These are phyloP conservation scores for Lota lota DNA, from an alignment of 2,113 vertebrate genomes.

Conservation along the genomic window DNA sequence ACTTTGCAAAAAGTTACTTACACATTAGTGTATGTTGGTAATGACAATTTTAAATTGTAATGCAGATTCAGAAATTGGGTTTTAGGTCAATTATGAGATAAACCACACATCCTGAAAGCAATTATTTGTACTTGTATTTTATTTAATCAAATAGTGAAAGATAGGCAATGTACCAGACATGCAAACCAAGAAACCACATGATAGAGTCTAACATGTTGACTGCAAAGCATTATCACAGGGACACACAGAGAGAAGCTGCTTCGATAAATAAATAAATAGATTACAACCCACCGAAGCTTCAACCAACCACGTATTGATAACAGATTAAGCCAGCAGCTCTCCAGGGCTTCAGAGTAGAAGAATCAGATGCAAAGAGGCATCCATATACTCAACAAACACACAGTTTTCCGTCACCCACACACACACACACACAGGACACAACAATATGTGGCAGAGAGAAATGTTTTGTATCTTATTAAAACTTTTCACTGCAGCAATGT, in stretches of 20 bases:
- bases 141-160: constrained; percentile 19
- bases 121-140: constrained; percentile 24
- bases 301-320: constrained; percentile 25
- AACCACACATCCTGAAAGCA: no score
- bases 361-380: neutral
- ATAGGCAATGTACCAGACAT: constrained; percentile 11
- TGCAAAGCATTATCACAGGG: constrained; percentile 14
- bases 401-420: no score
- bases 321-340: constrained; percentile 45
- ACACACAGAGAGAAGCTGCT: constrained; percentile 11
- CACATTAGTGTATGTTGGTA: no score
- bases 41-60: no score
- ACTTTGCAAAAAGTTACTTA: no score
- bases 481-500: neutral
- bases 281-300: constrained; percentile 1
- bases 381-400: neutral
- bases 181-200: constrained; percentile 15
- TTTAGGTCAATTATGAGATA: no score
- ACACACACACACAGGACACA: no score
- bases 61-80: no score
- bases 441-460: no score
- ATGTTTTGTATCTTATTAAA: neutral
- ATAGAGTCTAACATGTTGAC: neutral
- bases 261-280: neutral
- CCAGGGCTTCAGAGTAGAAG: constrained; percentile 42